Evolutionary conservation across 2,113 vertebrate species (phyloP), one percentile per base, ranked within the genome.

Genomic region (Orycteropus afer): DNA sequence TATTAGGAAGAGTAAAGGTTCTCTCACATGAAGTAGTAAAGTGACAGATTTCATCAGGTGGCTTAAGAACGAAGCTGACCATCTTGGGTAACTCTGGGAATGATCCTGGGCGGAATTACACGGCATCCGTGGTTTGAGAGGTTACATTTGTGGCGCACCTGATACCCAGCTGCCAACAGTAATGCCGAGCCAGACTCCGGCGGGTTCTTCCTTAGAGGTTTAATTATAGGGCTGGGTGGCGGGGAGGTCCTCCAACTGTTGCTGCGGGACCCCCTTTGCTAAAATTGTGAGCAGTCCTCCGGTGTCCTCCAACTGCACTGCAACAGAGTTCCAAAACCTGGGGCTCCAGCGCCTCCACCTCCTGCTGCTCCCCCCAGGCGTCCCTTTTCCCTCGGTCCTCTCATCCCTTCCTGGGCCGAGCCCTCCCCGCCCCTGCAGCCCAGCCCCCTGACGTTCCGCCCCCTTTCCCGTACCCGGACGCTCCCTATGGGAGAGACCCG

Each of bases 381-480:
- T 9, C 7, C 12, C 32, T 34, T 17, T 10, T 42, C n/a, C 23
- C 49, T 7, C 45, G 15, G 17, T 11, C 42, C 13, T 7, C 12
- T 13, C 63, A 61, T 13, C 23, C 45, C 5, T 27, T 32, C 1
- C 23, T 10, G 22, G 20, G 25, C 29, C 49, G 40, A 47, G 40
- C 47, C n/a, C 40, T 25, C 22, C 10, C 0, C 1, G 77, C n/a
- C 53, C 37, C 34, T 3, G 12, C 25, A 8, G n/a, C 67, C 2
- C 23, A 0, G 1, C 18, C 10, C 2, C 61, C 22, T 0, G 6
- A 13, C 1, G 18, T 42, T 23, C 32, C 32, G 32, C 61, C 14
- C 53, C 67, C 18, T 18, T 8, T 27, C 34, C 27, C 0, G 15
- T 23, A 27, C 2, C 57, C 2, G n/a, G 67, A 5, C 3, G 5